Evolutionary conservation across 2,113 vertebrate genomes (phyloP).

Genomic region (Chaetodon trifascialis): DNA sequence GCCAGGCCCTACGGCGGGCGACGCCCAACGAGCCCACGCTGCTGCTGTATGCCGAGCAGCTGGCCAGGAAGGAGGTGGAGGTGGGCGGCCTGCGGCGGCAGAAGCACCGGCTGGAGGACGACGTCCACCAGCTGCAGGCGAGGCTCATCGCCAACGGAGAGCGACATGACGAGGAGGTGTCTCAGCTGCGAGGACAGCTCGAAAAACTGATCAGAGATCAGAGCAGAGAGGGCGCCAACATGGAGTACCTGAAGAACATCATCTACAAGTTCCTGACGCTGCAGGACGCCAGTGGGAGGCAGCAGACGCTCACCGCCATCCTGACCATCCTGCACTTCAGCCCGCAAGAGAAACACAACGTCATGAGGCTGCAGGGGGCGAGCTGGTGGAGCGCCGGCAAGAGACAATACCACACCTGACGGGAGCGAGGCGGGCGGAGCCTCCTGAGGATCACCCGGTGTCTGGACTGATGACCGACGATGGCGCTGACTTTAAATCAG

Average conservation of each 20-base stretch:
- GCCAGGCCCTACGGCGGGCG: slow-evolving; percentile 82
- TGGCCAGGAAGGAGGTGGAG: slow-evolving; percentile 93
- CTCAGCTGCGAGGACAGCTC: slow-evolving; percentile 76
- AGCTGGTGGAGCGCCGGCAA: slow-evolving; percentile 87
- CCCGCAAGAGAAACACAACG: slow-evolving; percentile 88
- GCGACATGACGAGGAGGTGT: slow-evolving; percentile 84
- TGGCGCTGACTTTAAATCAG: background rate
- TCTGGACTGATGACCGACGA: background rate
- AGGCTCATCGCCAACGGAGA: slow-evolving; percentile 84
- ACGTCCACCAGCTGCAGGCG: slow-evolving; percentile 87
- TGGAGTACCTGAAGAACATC: slow-evolving; percentile 98
- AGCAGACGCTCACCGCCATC: slow-evolving; percentile 94
- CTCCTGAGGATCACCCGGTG: background rate
- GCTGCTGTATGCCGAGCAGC: slow-evolving; percentile 93
- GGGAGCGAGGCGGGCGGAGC: background rate
- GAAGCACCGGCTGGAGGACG: slow-evolving; percentile 87
- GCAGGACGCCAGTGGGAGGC: slow-evolving; percentile 88
- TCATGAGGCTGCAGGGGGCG: slow-evolving; percentile 83
- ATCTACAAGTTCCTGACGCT: slow-evolving; percentile 92
- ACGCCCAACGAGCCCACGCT: slow-evolving; percentile 86
- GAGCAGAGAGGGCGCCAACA: slow-evolving; percentile 92
- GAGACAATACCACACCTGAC: slow-evolving; percentile 74
- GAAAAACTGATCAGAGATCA: slow-evolving; percentile 88
- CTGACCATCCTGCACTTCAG: slow-evolving; percentile 95
- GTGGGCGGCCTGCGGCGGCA: slow-evolving; percentile 85